Evolutionary conservation across 2,113 vertebrate genomes (phyloP), one percentile per base, ranked within the genome.

Genomic region (Phodopus roborovskii): DNA sequence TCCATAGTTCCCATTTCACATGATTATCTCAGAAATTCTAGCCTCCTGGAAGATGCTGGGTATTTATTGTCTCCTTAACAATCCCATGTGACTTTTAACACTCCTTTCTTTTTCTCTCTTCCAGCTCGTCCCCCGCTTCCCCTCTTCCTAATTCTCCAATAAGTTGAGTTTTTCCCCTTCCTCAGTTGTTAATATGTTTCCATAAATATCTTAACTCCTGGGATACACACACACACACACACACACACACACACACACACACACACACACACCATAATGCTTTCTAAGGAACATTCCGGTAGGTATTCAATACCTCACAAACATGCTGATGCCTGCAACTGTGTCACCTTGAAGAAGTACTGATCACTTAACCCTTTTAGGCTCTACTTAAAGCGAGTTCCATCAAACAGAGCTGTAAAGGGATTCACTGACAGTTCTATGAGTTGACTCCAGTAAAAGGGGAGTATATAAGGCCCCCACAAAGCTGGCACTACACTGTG

Each of bases 331-430:
- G 1, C 79, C 90, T 74, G 68, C 74, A 84, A 91, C 92, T 94
- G 50, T 85, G 90, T 92, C 81, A 58, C 75, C 92, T 91, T 86
- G 66, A 95, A 88, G n/a, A 60, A 94, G n/a, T 26, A n/a, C 75
- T 78, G 81, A 88, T 81, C 92, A 95, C 95, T 88, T 94, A 97
- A 94, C 90, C 84, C 71, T 94, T 91, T 92, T 60, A 93, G 36
- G 28, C 85, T 92, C 92, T 73, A 48, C 64, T 88, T 86, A 70
- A 60, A 94, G 74, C 0, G 13, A 91, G 90, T 86, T 79, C 82
- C 42, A 62, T n/a, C 81, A 71, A 58, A 86, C 84, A 45, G 90
- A 81, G 95, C 68, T 33, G 90, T 53, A 70, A 88, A 79, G 88
- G 75, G 78, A 42, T 45, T 84, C 75, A 92, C 0, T 94, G 97